Conservation (phyloP, 1,140 invertebrate genomes). For the Lepidurus arcticus region DNA sequence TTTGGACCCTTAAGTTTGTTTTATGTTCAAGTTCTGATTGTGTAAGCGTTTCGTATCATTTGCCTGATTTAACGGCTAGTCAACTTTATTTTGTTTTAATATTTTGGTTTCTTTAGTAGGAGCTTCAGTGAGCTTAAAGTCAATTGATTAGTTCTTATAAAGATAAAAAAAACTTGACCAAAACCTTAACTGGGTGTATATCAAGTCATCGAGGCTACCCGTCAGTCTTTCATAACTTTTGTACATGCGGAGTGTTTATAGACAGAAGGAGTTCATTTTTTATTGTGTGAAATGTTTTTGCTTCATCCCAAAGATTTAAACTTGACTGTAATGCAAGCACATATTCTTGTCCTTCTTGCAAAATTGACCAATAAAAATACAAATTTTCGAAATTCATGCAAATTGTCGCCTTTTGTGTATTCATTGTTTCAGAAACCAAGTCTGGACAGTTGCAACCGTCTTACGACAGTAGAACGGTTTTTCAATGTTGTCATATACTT, state of each 20-base stretch:
- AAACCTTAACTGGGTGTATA: neutral
- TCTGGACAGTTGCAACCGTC: too few relatives aligned
- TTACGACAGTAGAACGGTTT: too few relatives aligned
- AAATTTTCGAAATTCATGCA: too few relatives aligned
- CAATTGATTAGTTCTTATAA: neutral
- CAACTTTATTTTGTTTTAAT: neutral
- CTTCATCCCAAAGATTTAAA: neutral
- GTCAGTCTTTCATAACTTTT: constrained; percentile 8
- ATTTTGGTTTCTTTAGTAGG: neutral
- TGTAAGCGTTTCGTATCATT: neutral
- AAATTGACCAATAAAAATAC: neutral
- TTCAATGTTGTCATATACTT: too few relatives aligned
- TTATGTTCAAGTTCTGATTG: neutral
- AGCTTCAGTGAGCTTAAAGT: neutral
- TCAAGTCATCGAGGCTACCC: constrained; percentile 20
- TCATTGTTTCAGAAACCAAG: too few relatives aligned
- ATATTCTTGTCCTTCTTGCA: neutral
- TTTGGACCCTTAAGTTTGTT: neutral
- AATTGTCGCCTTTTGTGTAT: too few relatives aligned
- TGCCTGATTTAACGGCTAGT: constrained; percentile 1
- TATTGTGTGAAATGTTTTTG: neutral
- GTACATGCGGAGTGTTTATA: neutral
- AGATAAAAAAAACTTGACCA: neutral
- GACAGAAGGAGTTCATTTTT: neutral
- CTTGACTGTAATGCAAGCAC: neutral